Evolutionary conservation across 2,797 vertebrate genomes (phyloP).

Genomic region (Lateolabrax maculatus): DNA sequence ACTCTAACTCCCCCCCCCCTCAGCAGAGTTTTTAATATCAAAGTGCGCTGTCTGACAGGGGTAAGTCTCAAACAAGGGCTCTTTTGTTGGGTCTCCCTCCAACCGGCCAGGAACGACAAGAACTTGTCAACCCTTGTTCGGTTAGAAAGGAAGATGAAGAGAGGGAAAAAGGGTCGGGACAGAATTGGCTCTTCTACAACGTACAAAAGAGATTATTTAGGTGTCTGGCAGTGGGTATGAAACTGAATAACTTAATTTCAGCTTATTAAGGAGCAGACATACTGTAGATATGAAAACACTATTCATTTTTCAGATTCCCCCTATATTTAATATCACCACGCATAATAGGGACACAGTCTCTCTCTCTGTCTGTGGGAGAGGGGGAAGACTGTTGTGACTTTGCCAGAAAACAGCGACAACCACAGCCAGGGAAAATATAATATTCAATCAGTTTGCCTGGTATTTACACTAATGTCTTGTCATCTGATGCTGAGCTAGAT

Average conservation of each 20-base stretch:
- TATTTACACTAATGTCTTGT: slow-evolving; percentile 35
- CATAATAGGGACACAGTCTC: slow-evolving; percentile 60
- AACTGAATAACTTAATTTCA: slow-evolving; percentile 88
- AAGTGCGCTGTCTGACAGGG: slow-evolving; percentile 82
- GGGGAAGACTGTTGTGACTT: slow-evolving; percentile 35
- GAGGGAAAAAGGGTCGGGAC: slow-evolving; percentile 58
- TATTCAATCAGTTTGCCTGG: slow-evolving; percentile 26
- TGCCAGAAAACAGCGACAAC: slow-evolving; percentile 50
- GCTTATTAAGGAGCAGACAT: slow-evolving; percentile 71
- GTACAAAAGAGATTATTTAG: slow-evolving; percentile 79
- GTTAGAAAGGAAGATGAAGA: slow-evolving; percentile 78
- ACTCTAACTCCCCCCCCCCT: slow-evolving; percentile 7
- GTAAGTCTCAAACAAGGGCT: slow-evolving; percentile 71
- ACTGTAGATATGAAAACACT: slow-evolving; percentile 72
- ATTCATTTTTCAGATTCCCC: slow-evolving; percentile 78
- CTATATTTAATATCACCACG: slow-evolving; percentile 67
- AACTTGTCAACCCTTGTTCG: slow-evolving; percentile 79
- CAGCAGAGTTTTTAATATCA: slow-evolving; percentile 86
- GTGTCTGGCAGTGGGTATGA: slow-evolving; percentile 81
- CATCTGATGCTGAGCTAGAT: slow-evolving; percentile 20
- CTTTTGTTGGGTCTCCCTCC: slow-evolving; percentile 80
- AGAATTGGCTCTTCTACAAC: slow-evolving; percentile 68
- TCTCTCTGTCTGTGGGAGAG: slow-evolving; percentile 48
- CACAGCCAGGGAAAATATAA: slow-evolving; percentile 36
- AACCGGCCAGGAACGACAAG: slow-evolving; percentile 76